These are phyloP conservation scores for Leptinotarsa undecemlineata DNA, from an alignment of 1,140 invertebrate genomes.

Conservation along the genomic window DNA sequence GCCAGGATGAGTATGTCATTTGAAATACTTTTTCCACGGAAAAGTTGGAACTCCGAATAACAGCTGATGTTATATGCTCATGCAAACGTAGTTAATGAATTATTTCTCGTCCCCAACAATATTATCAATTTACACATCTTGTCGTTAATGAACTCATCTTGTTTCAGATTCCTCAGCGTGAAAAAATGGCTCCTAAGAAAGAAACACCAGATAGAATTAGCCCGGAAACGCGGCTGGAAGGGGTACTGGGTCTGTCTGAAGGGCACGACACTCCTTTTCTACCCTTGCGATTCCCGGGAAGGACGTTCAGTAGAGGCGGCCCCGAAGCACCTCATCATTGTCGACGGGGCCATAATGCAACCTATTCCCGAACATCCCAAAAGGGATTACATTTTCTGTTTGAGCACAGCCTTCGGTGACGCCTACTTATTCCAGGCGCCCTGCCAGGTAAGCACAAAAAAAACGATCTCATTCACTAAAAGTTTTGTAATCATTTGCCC, in stretches of 20 bases:
- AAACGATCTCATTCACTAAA: not conserved
- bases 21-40: no score
- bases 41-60: no score
- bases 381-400: conserved; percentile 95
- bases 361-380: conserved; percentile 98
- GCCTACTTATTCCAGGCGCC: conserved; percentile 96
- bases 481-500: no score
- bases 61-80: no score
- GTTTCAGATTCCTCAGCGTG: conserved; percentile 88
- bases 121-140: no score
- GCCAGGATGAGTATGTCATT: no score
- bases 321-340: conserved; percentile 93
- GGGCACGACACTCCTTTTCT: conserved; percentile 94
- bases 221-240: conserved; percentile 94
- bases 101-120: no score
- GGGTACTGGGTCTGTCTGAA: conserved; percentile 98
- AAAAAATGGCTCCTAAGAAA: conserved; percentile 98
- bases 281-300: conserved; percentile 92
- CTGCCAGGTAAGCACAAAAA: conserved; percentile 63
- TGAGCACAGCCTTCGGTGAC: conserved; percentile 97
- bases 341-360: conserved; percentile 97
- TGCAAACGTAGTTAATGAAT: no score
- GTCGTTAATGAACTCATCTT: conserved; percentile 19
- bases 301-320: conserved; percentile 87
- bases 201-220: conserved; percentile 95